Evolutionary conservation across 2,797 vertebrate genomes (phyloP), one percentile per base, ranked within the genome.

Genomic region (Anguilla anguilla): DNA sequence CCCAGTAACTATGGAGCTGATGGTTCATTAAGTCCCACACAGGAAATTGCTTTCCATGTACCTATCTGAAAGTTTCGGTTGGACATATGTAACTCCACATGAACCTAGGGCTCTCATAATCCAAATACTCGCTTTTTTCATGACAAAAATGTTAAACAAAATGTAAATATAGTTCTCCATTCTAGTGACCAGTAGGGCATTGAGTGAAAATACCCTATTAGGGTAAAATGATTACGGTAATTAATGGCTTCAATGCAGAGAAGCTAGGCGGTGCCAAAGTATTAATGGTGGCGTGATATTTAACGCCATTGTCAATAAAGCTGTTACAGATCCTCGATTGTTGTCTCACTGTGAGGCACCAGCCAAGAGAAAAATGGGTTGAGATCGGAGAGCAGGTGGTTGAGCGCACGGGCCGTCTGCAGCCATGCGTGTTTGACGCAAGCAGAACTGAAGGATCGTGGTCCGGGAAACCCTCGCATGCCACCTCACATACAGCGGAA

Each of bases 221-320:
- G 55, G 13, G 55, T 10, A 49, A 57, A 67, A 46, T 49, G 77
- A 83, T 82, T 82, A 51, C 6, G 22, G 6, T 49, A 43, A 81
- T 83, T 31, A 82, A 61, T 39, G 39, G 35, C 53, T 43, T 28
- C 35, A 17, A n/a, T 28, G 11, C 57, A 17, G 72, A 46, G 55
- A 25, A 74, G 74, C 81, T 53, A 83, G 22, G 19, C 10, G 39
- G 35, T 28, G 39, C 57, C 35, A 31, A 9, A 59, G 10, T 46
- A 82, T 61, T 87, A 61, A 81, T 82, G 43, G 57, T 74, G 31
- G 39, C 77, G 55, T 82, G 59, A 64, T 64, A 64, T 87, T 87
- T 87, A 87, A 87, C 83, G 57, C 25, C 19, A 83, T 64, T 83
- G 79, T 87, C 86, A 67, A 87, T 87, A 83, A 43, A 49, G 57